These are phyloP conservation scores for Anoplopoma fimbria DNA, from an alignment of 2,113 vertebrate genomes.

Conservation along the genomic window DNA sequence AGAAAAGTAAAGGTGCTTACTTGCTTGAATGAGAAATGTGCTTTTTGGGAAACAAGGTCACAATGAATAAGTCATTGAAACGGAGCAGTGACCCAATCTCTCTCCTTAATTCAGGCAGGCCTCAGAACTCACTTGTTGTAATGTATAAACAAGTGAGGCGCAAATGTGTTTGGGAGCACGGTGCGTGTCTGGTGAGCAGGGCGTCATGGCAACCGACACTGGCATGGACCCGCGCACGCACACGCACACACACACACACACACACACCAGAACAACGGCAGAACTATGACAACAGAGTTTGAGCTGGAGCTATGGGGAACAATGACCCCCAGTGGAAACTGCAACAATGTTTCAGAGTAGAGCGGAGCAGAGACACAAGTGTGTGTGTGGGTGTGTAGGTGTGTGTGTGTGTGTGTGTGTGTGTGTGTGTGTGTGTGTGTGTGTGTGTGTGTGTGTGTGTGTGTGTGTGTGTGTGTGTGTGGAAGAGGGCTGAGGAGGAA, in stretches of 20 bases:
- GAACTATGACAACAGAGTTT: constrained; percentile 16
- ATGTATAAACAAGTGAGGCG: constrained; percentile 32
- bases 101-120: constrained; percentile 9
- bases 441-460: constrained; percentile 32
- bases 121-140: constrained; percentile 12
- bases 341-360: constrained; percentile 43
- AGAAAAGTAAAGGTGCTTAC: constrained; percentile 38
- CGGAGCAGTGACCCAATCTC: constrained; percentile 28
- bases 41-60: constrained; percentile 44
- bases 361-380: neutral
- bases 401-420: constrained; percentile 16
- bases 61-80: constrained; percentile 49
- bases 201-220: neutral
- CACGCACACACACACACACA: constrained; percentile 13
- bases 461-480: constrained; percentile 16
- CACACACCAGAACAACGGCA: constrained; percentile 10
- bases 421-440: constrained; percentile 15
- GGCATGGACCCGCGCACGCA: neutral
- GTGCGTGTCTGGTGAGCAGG: constrained; percentile 3
- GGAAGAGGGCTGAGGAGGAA: constrained; percentile 25
- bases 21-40: constrained; percentile 30
- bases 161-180: constrained; percentile 27
- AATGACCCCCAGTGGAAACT: constrained; percentile 78
- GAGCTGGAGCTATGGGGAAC: constrained; percentile 62
- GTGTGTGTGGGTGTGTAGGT: constrained; percentile 1